A percentile compares a stretch with the other conserved stretches of the same genome.
Evolutionary conservation across 2,888 invertebrate species (phyloP).

Genomic region (Idaea aversata): DNA sequence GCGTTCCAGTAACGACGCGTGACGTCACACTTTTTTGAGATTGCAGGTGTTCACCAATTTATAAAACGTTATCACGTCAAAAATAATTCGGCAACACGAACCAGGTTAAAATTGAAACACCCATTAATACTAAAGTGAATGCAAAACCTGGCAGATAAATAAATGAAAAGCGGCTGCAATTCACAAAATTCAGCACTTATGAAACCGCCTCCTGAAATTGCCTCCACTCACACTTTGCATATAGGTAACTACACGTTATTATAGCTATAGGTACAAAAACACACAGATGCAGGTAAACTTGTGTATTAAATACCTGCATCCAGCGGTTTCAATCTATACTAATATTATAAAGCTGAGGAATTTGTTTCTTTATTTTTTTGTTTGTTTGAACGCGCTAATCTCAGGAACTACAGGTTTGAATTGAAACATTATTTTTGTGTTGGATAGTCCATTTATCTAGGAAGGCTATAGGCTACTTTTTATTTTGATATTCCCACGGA

Average conservation of each 20-base stretch:
- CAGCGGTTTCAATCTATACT: not conserved
- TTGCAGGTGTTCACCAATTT: no score
- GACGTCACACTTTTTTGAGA: no score
- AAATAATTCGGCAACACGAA: not conserved
- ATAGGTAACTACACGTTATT: not conserved
- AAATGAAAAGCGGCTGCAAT: not conserved
- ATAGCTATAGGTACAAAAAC: not conserved
- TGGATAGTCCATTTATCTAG: no score
- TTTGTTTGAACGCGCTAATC: no score
- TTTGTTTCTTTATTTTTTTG: no score
- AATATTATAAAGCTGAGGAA: no score
- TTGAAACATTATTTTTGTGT: no score
- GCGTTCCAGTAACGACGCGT: no score
- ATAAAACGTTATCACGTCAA: no score
- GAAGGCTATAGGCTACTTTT: no score
- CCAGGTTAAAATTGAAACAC: not conserved
- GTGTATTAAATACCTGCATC: not conserved
- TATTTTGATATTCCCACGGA: no score
- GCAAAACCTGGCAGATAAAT: slow-evolving; percentile 1
- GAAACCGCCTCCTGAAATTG: slow-evolving; percentile 1
- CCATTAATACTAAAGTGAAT: not conserved
- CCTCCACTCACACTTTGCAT: not conserved
- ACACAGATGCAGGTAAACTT: not conserved
- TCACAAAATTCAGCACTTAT: slow-evolving; percentile 1
- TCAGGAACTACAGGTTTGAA: no score